phyloP scores from a whole-genome alignment of 2,888 invertebrate genomes.

The Hemaris fuciformis region DNA sequence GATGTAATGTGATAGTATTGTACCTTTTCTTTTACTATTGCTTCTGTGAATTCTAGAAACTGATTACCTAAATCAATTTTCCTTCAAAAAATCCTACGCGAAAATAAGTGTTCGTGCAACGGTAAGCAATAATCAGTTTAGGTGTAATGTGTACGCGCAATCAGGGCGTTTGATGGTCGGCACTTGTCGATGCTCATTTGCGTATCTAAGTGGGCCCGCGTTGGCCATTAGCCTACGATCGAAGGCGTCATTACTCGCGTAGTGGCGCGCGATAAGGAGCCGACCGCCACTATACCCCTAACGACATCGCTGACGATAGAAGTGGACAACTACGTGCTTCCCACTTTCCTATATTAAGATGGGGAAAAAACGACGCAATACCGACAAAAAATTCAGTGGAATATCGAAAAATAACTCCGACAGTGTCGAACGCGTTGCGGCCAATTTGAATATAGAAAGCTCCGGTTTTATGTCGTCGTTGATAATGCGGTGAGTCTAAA shows the following conservation, averaged over 20 bases:
- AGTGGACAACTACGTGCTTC: conserved; percentile 65
- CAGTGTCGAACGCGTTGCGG: neutral
- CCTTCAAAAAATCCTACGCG: neutral
- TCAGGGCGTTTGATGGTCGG: conserved; percentile 49
- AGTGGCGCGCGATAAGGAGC: conserved; percentile 72
- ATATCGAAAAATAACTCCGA: conserved; percentile 15
- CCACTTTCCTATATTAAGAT: conserved; percentile 40
- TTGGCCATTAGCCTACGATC: conserved; percentile 78
- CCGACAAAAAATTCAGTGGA: conserved; percentile 34
- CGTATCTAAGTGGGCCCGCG: conserved; percentile 79
- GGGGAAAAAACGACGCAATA: conserved; percentile 37
- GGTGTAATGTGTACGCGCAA: conserved; percentile 54
- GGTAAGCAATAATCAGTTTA: conserved; percentile 35
- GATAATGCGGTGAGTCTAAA: neutral
- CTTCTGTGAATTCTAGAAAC: too few species aligned
- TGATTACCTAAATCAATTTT: too few species aligned
- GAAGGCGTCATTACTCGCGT: conserved; percentile 77
- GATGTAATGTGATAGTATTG: too few species aligned
- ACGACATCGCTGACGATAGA: conserved; percentile 58
- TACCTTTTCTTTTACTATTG: too few species aligned
- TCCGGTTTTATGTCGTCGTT: neutral
- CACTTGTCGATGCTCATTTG: conserved; percentile 77
- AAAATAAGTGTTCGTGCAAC: neutral
- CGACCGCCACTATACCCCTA: conserved; percentile 62
- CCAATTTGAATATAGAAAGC: conserved; percentile 3